phyloP scores from a whole-genome alignment of 2,797 vertebrate genomes.

The Molothrus ater region DNA sequence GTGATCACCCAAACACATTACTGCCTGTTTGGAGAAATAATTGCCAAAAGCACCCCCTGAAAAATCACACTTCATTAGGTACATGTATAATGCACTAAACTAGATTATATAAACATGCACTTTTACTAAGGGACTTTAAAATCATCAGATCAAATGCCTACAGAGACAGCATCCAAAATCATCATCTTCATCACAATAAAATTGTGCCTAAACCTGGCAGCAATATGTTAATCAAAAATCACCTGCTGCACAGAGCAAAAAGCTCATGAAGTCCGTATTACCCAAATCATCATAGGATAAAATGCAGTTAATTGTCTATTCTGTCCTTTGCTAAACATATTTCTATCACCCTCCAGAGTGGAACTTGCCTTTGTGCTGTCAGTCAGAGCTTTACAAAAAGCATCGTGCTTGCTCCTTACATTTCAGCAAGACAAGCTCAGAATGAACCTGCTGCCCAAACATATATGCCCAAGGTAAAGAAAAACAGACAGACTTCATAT shows the following conservation, averaged over 20 bases:
- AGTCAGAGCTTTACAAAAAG: background rate
- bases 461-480: background rate
- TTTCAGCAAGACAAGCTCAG: background rate
- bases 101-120: background rate
- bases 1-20: background rate
- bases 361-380: background rate
- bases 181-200: background rate
- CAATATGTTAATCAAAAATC: background rate
- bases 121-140: background rate
- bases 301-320: background rate
- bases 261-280: background rate
- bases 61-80: background rate
- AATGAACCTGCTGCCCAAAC: background rate
- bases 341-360: background rate
- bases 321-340: background rate
- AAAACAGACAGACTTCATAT: background rate
- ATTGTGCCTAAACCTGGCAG: background rate
- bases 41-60: background rate
- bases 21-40: background rate
- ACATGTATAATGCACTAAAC: background rate
- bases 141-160: background rate
- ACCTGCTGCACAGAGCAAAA: background rate
- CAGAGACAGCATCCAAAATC: background rate
- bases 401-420: rapidly evolving
- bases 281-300: background rate